Percentiles rank a stretch among this genome's conserved stretches.
phyloP scores from a whole-genome alignment of 2,113 vertebrate genomes.

The Lophura nycthemera region DNA sequence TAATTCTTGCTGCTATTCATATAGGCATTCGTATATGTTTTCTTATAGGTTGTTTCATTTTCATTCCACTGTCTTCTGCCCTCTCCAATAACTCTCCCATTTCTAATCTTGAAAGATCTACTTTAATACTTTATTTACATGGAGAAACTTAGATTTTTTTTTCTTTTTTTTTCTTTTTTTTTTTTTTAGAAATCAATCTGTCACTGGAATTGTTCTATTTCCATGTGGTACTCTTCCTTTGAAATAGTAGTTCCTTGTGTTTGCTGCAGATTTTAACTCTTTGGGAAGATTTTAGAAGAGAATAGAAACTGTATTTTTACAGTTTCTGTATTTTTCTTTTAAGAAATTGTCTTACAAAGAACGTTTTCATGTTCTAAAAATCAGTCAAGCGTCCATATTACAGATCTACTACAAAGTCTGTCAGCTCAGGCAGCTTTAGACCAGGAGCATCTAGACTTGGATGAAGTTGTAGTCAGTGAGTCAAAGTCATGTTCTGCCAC shows the following conservation, averaged over 20 bases:
- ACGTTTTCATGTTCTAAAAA: background rate
- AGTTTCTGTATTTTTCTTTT: background rate
- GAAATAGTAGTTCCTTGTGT: background rate
- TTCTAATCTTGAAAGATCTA: background rate
- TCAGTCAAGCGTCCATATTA: background rate
- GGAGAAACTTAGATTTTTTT: background rate
- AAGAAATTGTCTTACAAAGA: background rate
- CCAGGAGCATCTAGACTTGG: background rate
- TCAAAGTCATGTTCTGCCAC: background rate
- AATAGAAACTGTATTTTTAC: background rate
- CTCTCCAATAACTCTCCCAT: background rate
- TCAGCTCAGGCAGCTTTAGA: background rate
- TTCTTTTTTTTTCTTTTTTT: background rate
- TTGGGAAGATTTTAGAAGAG: background rate
- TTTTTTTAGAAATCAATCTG: background rate
- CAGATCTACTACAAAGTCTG: background rate
- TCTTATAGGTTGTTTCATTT: background rate
- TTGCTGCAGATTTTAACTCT: background rate
- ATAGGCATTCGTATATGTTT: background rate
- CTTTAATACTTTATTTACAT: background rate
- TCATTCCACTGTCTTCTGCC: background rate
- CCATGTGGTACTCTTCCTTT: background rate
- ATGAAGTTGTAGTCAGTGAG: background rate
- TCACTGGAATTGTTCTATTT: slow-evolving; percentile 7
- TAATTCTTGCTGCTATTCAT: background rate